Evolutionary conservation across 2,888 invertebrate genomes (phyloP).

Genomic region (Fabriciana adippe): DNA sequence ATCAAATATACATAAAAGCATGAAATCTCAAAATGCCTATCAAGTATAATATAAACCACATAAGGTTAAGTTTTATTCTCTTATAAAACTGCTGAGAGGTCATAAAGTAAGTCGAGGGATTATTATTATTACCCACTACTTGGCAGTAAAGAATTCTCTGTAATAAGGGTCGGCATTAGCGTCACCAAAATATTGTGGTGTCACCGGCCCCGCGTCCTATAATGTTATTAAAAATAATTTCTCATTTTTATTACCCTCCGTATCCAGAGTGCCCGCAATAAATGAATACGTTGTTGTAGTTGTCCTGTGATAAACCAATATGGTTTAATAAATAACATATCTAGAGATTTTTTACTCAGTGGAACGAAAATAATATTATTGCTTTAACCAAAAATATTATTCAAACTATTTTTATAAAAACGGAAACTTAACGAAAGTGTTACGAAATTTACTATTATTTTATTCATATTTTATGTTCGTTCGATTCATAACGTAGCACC

Average conservation of each 20-base stretch:
- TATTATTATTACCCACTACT: constrained; percentile 67
- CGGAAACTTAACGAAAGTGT: too few species aligned
- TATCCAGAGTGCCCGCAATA: constrained; percentile 50
- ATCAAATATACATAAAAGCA: neutral
- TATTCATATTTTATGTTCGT: too few species aligned
- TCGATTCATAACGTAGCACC: too few species aligned
- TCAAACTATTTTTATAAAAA: too few species aligned
- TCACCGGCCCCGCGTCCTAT: constrained; percentile 53
- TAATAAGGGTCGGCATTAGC: constrained; percentile 66
- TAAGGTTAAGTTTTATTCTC: constrained; percentile 53
- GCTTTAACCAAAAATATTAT: too few species aligned
- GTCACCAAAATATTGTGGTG: constrained; percentile 68
- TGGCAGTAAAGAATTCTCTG: constrained; percentile 65
- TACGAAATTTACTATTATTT: too few species aligned
- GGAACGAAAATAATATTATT: too few species aligned
- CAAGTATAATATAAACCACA: constrained; percentile 34
- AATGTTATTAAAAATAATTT: constrained; percentile 82
- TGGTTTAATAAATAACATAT: constrained; percentile 2
- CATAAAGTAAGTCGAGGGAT: constrained; percentile 69
- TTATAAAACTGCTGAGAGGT: constrained; percentile 61
- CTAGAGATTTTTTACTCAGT: neutral
- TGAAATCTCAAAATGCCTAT: constrained; percentile 6
- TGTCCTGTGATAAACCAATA: neutral
- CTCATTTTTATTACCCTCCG: constrained; percentile 76
- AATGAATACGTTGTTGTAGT: constrained; percentile 56